Percentiles rank a stretch among this genome's conserved stretches.
phyloP scores from a whole-genome alignment of 2,888 invertebrate species.

The Amblyjoppa proteus region DNA sequence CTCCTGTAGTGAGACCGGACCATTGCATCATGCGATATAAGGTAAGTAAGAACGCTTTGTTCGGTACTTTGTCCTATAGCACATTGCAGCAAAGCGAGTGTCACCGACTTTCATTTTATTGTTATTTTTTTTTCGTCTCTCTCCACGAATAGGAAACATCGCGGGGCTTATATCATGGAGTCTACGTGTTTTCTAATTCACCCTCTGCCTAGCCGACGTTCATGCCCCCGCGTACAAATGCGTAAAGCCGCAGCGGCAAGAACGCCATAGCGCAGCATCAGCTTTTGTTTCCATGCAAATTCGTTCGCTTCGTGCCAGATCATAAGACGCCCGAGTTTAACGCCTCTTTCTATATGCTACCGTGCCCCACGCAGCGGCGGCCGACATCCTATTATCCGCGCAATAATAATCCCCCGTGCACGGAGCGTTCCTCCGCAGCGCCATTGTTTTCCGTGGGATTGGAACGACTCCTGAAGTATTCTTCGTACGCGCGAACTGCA shows the following conservation, averaged over 20 bases:
- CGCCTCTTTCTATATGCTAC: slow-evolving; percentile 42
- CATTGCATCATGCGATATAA: background rate
- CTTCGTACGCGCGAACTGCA: background rate
- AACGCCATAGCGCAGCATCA: slow-evolving; percentile 43
- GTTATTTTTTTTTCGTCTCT: slow-evolving; percentile 1
- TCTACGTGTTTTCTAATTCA: slow-evolving; percentile 51
- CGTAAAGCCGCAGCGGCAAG: slow-evolving; percentile 20
- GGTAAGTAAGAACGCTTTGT: background rate
- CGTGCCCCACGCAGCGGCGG: slow-evolving; percentile 20
- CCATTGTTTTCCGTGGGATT: slow-evolving; percentile 53
- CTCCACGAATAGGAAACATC: background rate
- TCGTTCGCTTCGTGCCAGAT: slow-evolving; percentile 65
- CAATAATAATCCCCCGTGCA: slow-evolving; percentile 42
- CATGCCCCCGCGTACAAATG: slow-evolving; percentile 38
- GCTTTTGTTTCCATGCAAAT: slow-evolving; percentile 70
- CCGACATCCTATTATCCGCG: slow-evolving; percentile 44
- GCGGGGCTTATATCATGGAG: slow-evolving; percentile 17
- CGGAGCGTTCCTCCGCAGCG: slow-evolving; percentile 17
- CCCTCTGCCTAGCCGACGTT: slow-evolving; percentile 11
- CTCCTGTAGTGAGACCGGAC: background rate
- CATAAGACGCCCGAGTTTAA: slow-evolving; percentile 63
- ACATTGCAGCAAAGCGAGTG: slow-evolving; percentile 14
- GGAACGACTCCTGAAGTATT: slow-evolving; percentile 31
- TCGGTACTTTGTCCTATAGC: background rate
- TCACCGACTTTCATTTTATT: background rate